A percentile compares a stretch with the other conserved stretches of the same genome.
These are phyloP conservation scores for Anguilla marmorata DNA, from an alignment of 2,797 vertebrate species.

Conservation along the genomic window DNA sequence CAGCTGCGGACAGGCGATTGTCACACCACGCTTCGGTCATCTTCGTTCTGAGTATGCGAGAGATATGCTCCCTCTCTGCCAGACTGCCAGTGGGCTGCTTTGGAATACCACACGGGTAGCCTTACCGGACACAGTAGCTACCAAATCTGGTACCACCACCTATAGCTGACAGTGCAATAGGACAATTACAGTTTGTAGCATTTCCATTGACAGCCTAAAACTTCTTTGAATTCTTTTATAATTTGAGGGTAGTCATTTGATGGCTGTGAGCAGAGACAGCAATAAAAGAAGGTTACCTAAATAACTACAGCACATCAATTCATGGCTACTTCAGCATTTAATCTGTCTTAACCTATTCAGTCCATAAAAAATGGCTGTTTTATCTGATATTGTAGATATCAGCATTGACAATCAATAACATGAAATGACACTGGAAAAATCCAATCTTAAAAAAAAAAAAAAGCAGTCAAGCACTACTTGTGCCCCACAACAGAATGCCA, in stretches of 20 bases:
- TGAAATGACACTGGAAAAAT: neutral
- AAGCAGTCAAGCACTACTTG: slow-evolving; percentile 22
- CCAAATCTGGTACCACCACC: neutral
- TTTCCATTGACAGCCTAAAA: no score
- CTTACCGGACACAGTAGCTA: neutral
- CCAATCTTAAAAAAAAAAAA: neutral
- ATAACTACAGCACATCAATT: neutral
- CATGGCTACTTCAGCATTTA: neutral
- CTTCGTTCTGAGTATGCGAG: neutral
- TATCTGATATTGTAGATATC: neutral
- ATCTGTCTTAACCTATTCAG: neutral
- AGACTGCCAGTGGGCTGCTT: neutral
- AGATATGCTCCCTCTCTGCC: neutral
- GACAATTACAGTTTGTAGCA: no score
- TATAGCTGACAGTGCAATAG: neutral
- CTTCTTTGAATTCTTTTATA: no score
- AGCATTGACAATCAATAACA: neutral
- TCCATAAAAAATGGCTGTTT: neutral
- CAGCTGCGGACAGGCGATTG: neutral
- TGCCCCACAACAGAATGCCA: slow-evolving; percentile 32
- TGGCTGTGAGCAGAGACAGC: no score
- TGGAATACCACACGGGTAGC: neutral
- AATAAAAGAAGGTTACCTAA: no score
- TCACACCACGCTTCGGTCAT: neutral
- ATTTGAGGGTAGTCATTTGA: no score